phyloP scores from a whole-genome alignment of 2,797 vertebrate genomes.

The Tokudaia tokunoshimensis region DNA sequence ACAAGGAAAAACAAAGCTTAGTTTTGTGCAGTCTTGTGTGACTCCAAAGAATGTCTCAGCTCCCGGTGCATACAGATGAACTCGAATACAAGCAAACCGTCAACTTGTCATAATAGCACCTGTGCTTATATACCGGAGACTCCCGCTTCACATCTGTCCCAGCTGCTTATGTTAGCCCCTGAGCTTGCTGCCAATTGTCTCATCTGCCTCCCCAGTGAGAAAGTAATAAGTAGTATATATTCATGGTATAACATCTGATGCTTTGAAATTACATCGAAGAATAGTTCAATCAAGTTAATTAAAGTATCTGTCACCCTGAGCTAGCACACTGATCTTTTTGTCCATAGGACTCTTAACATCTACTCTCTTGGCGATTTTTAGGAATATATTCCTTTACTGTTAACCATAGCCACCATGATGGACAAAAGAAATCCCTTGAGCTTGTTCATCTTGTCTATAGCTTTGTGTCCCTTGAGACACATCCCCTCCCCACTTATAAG shows the following conservation, averaged over 20 bases:
- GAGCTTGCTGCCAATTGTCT: neutral
- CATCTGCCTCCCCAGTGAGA: fast-evolving
- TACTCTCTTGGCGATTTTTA: neutral
- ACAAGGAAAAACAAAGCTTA: neutral
- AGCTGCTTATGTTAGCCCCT: neutral
- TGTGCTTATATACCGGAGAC: neutral
- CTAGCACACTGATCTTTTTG: neutral
- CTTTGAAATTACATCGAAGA: neutral
- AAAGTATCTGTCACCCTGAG: neutral
- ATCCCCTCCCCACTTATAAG: neutral
- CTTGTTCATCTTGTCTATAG: neutral
- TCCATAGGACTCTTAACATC: neutral
- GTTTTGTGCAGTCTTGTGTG: neutral
- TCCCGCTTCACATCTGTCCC: neutral
- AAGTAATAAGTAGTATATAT: neutral
- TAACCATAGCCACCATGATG: neutral
- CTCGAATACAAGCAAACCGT: neutral
- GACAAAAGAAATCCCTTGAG: neutral
- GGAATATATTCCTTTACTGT: neutral
- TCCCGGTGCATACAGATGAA: neutral
- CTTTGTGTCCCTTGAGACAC: neutral
- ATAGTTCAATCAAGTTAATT: neutral
- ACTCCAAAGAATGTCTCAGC: neutral
- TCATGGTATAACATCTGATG: neutral
- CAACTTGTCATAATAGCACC: too few relatives aligned